These are phyloP conservation scores for Pterostichus niger DNA, from an alignment of 2,888 invertebrate genomes.

Conservation along the genomic window DNA sequence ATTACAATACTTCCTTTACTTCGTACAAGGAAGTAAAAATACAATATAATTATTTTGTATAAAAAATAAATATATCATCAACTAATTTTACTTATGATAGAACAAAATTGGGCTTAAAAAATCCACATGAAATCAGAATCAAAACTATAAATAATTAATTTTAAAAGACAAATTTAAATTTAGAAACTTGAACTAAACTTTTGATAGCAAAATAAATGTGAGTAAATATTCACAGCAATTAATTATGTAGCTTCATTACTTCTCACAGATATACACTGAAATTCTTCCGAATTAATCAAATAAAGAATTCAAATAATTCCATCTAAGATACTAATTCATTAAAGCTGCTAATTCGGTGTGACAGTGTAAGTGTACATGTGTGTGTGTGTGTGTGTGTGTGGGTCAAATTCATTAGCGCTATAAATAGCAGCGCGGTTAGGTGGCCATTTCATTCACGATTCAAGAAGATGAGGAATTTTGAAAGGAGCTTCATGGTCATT, in stretches of 20 bases:
- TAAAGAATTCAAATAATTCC: conserved; percentile 13
- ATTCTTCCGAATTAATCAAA: conserved; percentile 31
- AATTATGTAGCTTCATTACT: conserved; percentile 28
- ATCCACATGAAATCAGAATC: background rate
- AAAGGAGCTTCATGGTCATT: conserved; percentile 47
- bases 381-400: conserved; percentile 2
- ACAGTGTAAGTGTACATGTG: background rate
- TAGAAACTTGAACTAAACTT: background rate
- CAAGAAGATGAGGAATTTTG: conserved; percentile 19
- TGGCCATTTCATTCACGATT: conserved; percentile 37
- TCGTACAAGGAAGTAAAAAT: too few relatives aligned
- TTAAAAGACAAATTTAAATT: background rate
- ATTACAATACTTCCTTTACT: too few relatives aligned
- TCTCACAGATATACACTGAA: background rate
- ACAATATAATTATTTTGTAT: too few relatives aligned
- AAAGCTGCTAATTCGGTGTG: background rate
- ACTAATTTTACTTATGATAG: background rate
- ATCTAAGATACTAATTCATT: conserved; percentile 30
- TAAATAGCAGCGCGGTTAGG: conserved; percentile 25
- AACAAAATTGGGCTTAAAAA: background rate
- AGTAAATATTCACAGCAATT: conserved; percentile 8
- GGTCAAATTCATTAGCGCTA: conserved; percentile 43
- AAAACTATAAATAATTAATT: background rate
- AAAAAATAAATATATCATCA: conserved; percentile 19
- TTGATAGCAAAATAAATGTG: conserved; percentile 19